Evolutionary conservation across 2,888 invertebrate genomes (phyloP).

Genomic region (Cheilosia impressa): DNA sequence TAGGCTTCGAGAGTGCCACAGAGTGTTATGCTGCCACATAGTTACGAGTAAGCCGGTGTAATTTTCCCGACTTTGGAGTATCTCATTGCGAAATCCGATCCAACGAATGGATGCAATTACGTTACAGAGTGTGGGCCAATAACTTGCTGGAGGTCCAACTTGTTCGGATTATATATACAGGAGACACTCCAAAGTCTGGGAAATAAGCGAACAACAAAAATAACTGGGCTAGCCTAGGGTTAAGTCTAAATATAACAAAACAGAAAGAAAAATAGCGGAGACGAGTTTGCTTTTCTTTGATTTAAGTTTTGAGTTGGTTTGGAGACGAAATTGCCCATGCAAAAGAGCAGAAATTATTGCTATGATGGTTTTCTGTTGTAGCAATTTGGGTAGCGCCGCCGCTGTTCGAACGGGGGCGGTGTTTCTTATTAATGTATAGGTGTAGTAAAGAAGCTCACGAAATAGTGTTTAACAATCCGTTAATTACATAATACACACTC

Average conservation of each 20-base stretch:
- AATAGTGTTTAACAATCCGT: constrained; percentile 45
- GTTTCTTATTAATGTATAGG: constrained; percentile 6
- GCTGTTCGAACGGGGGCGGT: constrained; percentile 15
- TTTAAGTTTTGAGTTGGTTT: constrained; percentile 10
- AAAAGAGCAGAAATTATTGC: constrained; percentile 11
- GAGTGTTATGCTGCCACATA: constrained; percentile 64
- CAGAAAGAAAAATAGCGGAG: constrained; percentile 18
- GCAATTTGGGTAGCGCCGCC: constrained; percentile 20
- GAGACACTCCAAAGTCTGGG: constrained; percentile 57
- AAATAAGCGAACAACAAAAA: constrained; percentile 42
- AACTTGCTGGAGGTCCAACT: constrained; percentile 65
- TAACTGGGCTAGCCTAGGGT: constrained; percentile 62
- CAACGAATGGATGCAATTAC: constrained; percentile 73
- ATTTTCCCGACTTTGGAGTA: constrained; percentile 53
- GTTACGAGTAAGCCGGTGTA: constrained; percentile 63
- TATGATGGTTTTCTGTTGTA: neutral
- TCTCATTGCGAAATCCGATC: constrained; percentile 68
- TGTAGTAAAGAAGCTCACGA: constrained; percentile 55
- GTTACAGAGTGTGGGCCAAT: constrained; percentile 67
- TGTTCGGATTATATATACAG: constrained; percentile 39
- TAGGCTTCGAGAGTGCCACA: constrained; percentile 46
- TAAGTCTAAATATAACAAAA: constrained; percentile 12
- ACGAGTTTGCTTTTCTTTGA: constrained; percentile 33
- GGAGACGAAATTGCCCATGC: constrained; percentile 9
- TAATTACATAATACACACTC: neutral